Conservation (phyloP, 2,888 invertebrate genomes). For the Protonemura montana region DNA sequence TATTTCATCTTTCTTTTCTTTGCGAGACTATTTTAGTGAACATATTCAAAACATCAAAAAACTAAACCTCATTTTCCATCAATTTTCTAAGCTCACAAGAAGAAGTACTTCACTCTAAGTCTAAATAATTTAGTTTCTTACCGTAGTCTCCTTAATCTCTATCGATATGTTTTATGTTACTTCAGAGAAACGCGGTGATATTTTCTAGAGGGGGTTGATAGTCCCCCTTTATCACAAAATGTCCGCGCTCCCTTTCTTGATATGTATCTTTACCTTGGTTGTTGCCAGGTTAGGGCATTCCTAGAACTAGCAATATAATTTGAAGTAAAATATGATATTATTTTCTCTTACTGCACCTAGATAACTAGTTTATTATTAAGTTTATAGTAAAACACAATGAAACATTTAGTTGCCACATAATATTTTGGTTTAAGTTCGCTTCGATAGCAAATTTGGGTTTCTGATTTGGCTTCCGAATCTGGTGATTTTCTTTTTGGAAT, state of each 20-base stretch:
- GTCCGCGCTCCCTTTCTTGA: slow-evolving; percentile 42
- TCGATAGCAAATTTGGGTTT: too few relatives aligned
- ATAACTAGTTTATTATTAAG: too few relatives aligned
- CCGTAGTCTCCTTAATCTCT: neutral
- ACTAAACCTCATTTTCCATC: too few relatives aligned
- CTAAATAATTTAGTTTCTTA: neutral
- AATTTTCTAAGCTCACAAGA: neutral
- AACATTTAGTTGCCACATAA: too few relatives aligned
- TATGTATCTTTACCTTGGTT: slow-evolving; percentile 51
- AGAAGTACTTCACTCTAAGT: neutral
- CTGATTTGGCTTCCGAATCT: too few relatives aligned
- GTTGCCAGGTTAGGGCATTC: slow-evolving; percentile 34
- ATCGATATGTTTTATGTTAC: neutral
- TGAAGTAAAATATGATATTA: neutral
- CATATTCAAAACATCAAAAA: neutral
- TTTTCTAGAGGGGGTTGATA: neutral
- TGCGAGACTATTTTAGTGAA: neutral
- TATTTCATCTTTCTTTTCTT: neutral
- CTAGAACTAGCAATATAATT: neutral
- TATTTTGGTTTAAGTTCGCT: too few relatives aligned
- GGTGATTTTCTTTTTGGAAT: too few relatives aligned
- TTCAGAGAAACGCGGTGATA: neutral
- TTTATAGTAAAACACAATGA: too few relatives aligned
- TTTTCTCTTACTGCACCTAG: too few relatives aligned
- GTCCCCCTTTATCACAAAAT: neutral